Base-by-base conservation (phyloP, 2,888 invertebrate genomes). In the Dasysyrphus tricinctus region DNA sequence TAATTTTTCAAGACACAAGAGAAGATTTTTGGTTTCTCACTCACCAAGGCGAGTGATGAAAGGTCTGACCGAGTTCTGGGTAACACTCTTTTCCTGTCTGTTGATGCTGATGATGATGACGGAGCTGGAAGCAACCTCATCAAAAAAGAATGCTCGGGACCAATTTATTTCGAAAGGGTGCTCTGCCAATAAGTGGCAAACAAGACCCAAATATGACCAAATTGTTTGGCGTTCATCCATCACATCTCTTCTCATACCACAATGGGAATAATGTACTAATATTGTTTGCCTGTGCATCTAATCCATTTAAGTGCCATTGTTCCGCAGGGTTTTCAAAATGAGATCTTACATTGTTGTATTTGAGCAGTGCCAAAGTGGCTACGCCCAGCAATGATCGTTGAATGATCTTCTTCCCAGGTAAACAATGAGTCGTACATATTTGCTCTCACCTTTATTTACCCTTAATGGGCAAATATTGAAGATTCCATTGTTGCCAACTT, bases 391-490 rank as follows among this genome's bases (percentile, higher is more conserved):
- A 67, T 49, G 67, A 49, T 65, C 29, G 32, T 34, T 37, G 49
- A 51, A 51, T 69, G 37, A 81, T 82, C 65, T 74, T 82, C 65
- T 74, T 63, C 70, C 32, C 70, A 70, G 85, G 81, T 72, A 81
- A 81, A 85, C 81, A 85, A 81, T 85, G 34, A 81, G 73, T 67
- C 49, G 74, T 67, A 54, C 69, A 67, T 77, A 77, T 78, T 85
- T 81, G 73, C 74, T 85, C 85, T 85, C 85, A 81, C 85, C 85
- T 81, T 74, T 85, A 74, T 85, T 77, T 85, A 74, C 61, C 81
- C 73, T 77, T 67, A 34, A 69, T 65, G 77, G 61, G 70, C 72
- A 67, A 72, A 67, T 76, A 57, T 77, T 77, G 57, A 54, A 69
- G 72, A 70, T 56, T 61, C 24, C 5, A 24, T 0, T 37, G 49